A percentile compares a stretch with the other conserved stretches of the same genome.
phyloP scores from a whole-genome alignment of 2,888 invertebrate genomes.

The Troides oblongomaculatus region DNA sequence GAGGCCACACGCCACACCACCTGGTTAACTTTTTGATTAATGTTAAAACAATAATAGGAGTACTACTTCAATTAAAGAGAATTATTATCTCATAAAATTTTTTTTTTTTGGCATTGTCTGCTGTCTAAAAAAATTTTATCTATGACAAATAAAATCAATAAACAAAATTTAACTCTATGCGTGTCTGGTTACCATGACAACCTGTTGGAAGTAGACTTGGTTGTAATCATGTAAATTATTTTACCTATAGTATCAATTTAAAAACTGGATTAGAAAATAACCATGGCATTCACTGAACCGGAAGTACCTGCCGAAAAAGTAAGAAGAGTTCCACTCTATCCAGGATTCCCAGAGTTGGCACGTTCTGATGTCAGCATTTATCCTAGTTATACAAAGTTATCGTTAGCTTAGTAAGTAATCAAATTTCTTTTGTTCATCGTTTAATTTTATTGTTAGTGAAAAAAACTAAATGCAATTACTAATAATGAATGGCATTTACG shows the following conservation, averaged over 20 bases:
- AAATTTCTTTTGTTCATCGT: neutral
- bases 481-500: no score
- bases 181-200: conserved; percentile 26
- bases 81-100: no score
- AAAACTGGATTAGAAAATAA: neutral
- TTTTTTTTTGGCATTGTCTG: no score
- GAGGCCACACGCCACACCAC: no score
- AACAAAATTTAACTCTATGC: neutral
- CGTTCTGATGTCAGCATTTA: conserved; percentile 82
- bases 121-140: no score
- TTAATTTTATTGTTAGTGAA: no score
- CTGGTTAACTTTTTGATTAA: no score
- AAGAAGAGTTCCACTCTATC: conserved; percentile 59
- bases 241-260: neutral
- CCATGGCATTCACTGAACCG: conserved; percentile 23
- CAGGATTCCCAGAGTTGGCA: conserved; percentile 76
- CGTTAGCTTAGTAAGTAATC: conserved; percentile 82
- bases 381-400: conserved; percentile 81
- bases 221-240: conserved; percentile 2
- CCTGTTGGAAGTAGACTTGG: conserved; percentile 11
- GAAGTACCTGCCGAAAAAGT: conserved; percentile 39
- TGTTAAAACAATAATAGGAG: no score
- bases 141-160: neutral
- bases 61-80: no score
- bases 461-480: no score